Percentiles rank a stretch among this genome's conserved stretches.
phyloP scores from a whole-genome alignment of 2,113 vertebrate species.

The Meriones unguiculatus region DNA sequence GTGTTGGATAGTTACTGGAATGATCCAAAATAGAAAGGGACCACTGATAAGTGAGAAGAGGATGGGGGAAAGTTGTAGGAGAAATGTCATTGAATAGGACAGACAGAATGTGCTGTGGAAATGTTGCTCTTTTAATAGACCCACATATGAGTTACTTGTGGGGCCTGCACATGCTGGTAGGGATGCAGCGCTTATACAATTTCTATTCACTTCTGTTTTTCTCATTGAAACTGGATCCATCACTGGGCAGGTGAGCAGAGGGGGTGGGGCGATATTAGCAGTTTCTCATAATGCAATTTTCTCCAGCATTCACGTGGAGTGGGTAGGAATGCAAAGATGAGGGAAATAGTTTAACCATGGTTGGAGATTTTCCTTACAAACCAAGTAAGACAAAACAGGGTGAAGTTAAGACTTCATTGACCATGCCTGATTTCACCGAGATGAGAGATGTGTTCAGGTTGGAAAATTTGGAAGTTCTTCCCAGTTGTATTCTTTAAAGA shows the following conservation, averaged over 20 bases:
- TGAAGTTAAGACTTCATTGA: background rate
- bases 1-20: background rate
- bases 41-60: background rate
- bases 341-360: background rate
- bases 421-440: background rate
- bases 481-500: slow-evolving; percentile 9
- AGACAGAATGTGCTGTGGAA: background rate
- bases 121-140: background rate
- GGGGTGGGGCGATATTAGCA: background rate
- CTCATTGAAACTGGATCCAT: background rate
- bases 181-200: background rate
- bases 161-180: background rate
- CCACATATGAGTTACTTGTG: background rate
- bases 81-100: background rate
- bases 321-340: background rate
- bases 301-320: background rate
- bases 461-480: background rate
- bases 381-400: background rate
- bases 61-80: background rate
- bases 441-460: background rate
- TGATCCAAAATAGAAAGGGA: background rate
- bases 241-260: background rate
- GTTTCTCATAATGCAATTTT: background rate
- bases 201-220: background rate
- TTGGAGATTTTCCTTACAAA: background rate